Evolutionary conservation across 2,888 invertebrate genomes (phyloP), one percentile per base, ranked within the genome.

Genomic region (Diarsia dahlii): DNA sequence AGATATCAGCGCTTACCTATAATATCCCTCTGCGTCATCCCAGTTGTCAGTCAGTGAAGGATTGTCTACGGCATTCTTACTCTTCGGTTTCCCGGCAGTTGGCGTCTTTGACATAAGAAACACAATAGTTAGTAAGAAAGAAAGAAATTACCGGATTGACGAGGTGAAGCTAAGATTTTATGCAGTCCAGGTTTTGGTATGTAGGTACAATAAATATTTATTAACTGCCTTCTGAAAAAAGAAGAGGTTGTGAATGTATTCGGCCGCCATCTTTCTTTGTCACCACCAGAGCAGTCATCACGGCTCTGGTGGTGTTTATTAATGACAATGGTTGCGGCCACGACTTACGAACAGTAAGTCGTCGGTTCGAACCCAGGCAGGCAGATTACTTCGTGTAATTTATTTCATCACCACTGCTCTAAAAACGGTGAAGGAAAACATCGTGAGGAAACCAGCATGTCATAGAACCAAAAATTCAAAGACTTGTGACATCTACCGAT

Each of bases 21-120:
- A 99, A 93, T 99, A 99, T 58, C 99, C 99, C 95, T 99, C 99
- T 0, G 99, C 99, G 95, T 99, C 99, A 92, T 99, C 99, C 99
- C 99, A 99, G 93, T 99, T 99, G 93, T 99, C 99, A 0, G 99
- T 99, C 62, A 99, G 97, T 67, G 98, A 98, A 0, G 99, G 99
- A 80, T 96, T 96, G 78, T 96, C 96, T 12, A 92, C 54, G 0
- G 93, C 89, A 68, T 85, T 90, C 81, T 92, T 94, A 74, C 87
- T 92, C 50, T 87, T 91, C 0, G 90, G 91, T 65, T 92, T 91
- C 0, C 93, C 94, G 2, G 93, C 90, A 0, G 92, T 92, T 1
- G 94, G 93, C 0, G 94, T 93, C 96, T 96, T 89, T 52, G 15
- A 0, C 1, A 48, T 39, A 69, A 39, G 2, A 52, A 58, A 66